Conservation (phyloP, 2,797 vertebrate species). For the Anguilla pacifica region DNA sequence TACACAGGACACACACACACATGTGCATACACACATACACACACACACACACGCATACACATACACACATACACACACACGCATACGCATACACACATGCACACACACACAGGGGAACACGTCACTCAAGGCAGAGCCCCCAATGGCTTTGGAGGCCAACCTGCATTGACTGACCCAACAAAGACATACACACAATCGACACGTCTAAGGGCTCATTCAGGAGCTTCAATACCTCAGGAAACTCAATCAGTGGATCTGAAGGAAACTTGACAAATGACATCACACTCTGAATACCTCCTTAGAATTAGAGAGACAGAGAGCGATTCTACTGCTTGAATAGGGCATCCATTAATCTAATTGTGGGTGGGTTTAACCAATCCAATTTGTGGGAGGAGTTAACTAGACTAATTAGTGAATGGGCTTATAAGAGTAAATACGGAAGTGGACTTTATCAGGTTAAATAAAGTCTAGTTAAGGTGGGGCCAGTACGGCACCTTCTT, state of each 20-base stretch:
- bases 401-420: neutral
- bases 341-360: neutral
- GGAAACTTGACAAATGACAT: neutral
- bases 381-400: neutral
- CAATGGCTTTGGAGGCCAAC: neutral
- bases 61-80: neutral
- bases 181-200: neutral
- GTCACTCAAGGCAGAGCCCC: neutral
- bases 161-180: neutral
- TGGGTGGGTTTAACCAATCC: neutral
- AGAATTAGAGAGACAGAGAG: neutral
- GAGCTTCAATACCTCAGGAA: neutral
- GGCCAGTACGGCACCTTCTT: constrained; percentile 80
- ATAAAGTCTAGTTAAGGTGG: neutral
- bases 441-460: neutral
- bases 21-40: neutral
- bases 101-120: constrained; percentile 9
- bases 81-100: constrained; percentile 48
- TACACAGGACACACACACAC: constrained; percentile 46
- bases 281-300: neutral
- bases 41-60: neutral
- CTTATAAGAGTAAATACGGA: neutral
- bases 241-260: neutral
- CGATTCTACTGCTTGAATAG: neutral
- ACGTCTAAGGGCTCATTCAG: neutral